A percentile compares a stretch with the other conserved stretches of the same genome.
Conservation (phyloP, 1,140 invertebrate species). For the Drosophila serrata region DNA sequence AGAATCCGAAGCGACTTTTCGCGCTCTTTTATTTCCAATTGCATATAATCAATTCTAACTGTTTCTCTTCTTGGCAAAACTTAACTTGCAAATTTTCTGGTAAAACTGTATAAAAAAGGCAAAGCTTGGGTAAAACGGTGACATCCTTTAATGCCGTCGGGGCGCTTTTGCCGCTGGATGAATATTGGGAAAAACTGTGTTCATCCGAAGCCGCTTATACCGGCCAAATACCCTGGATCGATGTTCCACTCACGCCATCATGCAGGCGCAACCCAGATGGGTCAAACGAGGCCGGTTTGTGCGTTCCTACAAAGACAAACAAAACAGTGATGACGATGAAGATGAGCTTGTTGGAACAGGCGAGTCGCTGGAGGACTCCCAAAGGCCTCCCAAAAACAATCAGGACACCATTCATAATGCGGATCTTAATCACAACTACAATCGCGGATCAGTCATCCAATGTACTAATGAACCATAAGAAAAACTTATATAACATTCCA, state of each 20-base stretch:
- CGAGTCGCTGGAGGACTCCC: neutral
- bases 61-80: neutral
- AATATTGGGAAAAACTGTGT: slow-evolving; percentile 55
- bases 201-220: slow-evolving; percentile 40
- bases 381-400: neutral
- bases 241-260: neutral
- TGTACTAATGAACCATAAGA: slow-evolving; percentile 11
- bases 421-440: slow-evolving; percentile 12
- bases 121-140: slow-evolving; percentile 5
- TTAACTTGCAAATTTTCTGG: neutral
- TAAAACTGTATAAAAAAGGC: neutral
- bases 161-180: slow-evolving; percentile 44
- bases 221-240: neutral
- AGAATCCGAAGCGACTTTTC: no score
- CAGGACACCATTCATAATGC: neutral
- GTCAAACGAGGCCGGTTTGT: slow-evolving; percentile 36
- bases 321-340: neutral
- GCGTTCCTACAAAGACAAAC: slow-evolving; percentile 31
- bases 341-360: neutral
- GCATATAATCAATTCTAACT: slow-evolving; percentile 18
- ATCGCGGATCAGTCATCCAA: slow-evolving; percentile 14
- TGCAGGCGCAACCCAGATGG: no score
- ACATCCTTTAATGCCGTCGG: slow-evolving; percentile 29
- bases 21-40: no score
- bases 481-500: slow-evolving; percentile 15